A percentile compares a stretch with the other conserved stretches of the same genome.
phyloP scores from a whole-genome alignment of 1,140 invertebrate genomes.

The Acromyrmex charruanus region DNA sequence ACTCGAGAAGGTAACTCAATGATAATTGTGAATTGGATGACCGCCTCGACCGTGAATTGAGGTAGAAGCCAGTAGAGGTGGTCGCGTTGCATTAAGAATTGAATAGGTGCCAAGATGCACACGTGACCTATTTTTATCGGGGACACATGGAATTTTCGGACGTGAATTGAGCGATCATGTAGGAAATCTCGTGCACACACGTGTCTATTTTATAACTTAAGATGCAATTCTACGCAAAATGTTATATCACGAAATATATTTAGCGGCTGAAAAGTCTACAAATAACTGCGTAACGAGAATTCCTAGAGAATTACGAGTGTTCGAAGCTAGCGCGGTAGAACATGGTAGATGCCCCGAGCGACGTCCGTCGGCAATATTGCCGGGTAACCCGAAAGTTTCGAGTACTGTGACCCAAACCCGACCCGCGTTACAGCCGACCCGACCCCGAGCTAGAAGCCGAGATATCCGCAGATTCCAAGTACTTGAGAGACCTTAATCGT shows the following conservation, averaged over 20 bases:
- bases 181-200: neutral
- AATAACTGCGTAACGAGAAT: neutral
- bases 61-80: neutral
- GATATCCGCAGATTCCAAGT: conserved; percentile 14
- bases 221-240: neutral
- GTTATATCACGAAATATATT: neutral
- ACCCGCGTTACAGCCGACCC: conserved; percentile 41
- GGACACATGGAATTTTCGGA: neutral
- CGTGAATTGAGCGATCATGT: neutral
- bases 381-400: conserved; percentile 48
- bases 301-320: neutral
- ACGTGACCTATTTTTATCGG: conserved; percentile 14
- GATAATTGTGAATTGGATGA: conserved; percentile 25
- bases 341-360: neutral
- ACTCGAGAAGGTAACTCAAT: neutral
- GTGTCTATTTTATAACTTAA: neutral
- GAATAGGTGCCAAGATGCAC: conserved; percentile 35
- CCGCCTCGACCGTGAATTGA: conserved; percentile 10
- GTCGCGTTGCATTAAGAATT: conserved; percentile 2
- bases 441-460: neutral
- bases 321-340: neutral
- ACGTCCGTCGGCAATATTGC: conserved; percentile 36
- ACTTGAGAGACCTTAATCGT: conserved; percentile 51
- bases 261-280: neutral
- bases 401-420: conserved; percentile 39